Conservation (phyloP, 1,140 invertebrate species). For the Anastrepha obliqua region DNA sequence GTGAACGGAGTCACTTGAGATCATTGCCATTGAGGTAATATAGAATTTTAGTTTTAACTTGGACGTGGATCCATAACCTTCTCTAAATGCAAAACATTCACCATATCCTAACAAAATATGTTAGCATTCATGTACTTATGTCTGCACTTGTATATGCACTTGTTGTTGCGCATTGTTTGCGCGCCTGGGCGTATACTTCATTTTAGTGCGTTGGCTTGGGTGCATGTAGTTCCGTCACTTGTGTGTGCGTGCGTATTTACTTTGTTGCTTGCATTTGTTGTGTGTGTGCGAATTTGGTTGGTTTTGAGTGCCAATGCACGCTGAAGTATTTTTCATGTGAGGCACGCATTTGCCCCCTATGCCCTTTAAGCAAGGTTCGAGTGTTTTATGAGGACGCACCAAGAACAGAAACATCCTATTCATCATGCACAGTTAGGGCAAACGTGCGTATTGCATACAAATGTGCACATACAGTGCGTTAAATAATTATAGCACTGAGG, state of each 20-base stretch:
- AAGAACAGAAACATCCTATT: neutral
- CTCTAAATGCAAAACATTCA: no score
- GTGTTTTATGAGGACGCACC: neutral
- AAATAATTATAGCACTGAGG: neutral
- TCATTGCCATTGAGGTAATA: no score
- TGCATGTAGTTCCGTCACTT: neutral
- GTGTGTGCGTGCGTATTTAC: no score
- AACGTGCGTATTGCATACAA: neutral
- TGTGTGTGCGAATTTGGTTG: neutral
- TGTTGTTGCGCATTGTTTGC: neutral
- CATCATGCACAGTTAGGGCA: neutral
- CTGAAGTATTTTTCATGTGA: conserved; percentile 8
- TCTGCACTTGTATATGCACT: no score
- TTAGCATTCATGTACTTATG: no score
- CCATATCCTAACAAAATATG: no score
- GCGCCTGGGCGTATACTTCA: conserved; percentile 8
- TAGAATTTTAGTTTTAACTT: no score
- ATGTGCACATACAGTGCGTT: neutral
- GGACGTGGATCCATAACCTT: no score
- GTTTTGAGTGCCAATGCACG: neutral
- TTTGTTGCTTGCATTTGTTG: no score
- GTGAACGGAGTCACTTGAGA: no score
- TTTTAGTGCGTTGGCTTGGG: neutral
- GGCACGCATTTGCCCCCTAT: neutral
- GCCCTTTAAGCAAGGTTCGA: neutral